Evolutionary conservation across 2,888 invertebrate species (phyloP), one percentile per base, ranked within the genome.

Genomic region (Pandemis heparana): DNA sequence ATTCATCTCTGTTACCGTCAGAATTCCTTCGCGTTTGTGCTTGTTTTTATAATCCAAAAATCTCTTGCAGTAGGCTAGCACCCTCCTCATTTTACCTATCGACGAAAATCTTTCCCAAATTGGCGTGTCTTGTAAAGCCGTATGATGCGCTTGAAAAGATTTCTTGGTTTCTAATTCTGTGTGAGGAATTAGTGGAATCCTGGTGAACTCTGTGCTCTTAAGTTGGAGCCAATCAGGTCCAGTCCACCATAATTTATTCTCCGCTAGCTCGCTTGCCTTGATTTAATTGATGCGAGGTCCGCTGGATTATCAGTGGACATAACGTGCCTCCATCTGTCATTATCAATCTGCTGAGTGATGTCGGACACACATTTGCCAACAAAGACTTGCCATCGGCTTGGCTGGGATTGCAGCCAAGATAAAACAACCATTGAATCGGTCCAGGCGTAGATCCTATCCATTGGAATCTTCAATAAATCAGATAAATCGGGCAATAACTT

Each of bases 141-240:
- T 39, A 39, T 39, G 39, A 8, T 39, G 6, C 10, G 23, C 12
- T 12, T 70, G 70, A 63, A 64, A 64, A n/a, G 64, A 10, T 10
- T 38, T 51, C 60, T 63, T 59, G 65, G n/a, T 43, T 51, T 77
- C 74, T 12, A 71, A 14, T 16, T 66, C 10, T 62, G 71, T 71
- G 67, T 39, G 39, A 3, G 39, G 39, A 39, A 39, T 39, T 7
- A 39, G 39, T 39, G 39, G 39, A 39, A 39, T 39, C 39, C 39
- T 39, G 39, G 8, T 39, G 39, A 39, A 39, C 39, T 39, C 39
- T 1, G 39, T 39, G 7, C 8, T 8, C 8, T 39, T 39, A 39
- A 4, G 0, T 39, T 39, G 6, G 39, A 39, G 39, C 39, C 39
- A 39, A 6, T 39, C 39, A 39, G 39, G 39, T 39, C 39, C 39